phyloP scores from a whole-genome alignment of 2,113 vertebrate species.

The Echinops telfairi region DNA sequence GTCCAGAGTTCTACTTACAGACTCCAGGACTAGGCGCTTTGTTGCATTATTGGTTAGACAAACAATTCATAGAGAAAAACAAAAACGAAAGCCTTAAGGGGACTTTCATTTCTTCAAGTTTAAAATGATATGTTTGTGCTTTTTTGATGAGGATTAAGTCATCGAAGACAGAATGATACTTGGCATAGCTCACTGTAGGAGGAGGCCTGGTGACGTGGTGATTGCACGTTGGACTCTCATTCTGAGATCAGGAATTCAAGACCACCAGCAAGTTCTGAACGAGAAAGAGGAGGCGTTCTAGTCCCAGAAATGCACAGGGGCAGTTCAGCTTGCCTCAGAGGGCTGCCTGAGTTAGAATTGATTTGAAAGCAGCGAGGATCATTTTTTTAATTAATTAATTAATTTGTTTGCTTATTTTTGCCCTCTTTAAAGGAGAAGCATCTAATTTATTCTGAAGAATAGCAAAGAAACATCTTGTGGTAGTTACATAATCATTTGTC shows the following conservation, averaged over 20 bases:
- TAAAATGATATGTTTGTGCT: not conserved
- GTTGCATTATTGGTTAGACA: slow-evolving; percentile 12
- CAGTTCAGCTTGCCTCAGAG: too few species aligned
- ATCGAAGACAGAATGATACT: not conserved
- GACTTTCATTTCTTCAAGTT: slow-evolving; percentile 1
- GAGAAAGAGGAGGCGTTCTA: too few species aligned
- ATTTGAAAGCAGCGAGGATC: too few species aligned
- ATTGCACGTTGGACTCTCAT: too few species aligned
- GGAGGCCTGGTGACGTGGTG: too few species aligned
- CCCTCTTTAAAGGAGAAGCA: not conserved
- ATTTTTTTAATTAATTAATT: too few species aligned
- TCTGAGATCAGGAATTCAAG: too few species aligned
- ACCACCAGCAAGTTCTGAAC: too few species aligned
- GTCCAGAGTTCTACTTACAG: not conserved
- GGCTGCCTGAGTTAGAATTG: too few species aligned
- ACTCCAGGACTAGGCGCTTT: slow-evolving; percentile 26
- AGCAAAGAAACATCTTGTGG: not conserved
- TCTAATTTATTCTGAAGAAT: not conserved
- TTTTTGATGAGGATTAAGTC: not conserved
- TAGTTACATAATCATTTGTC: too few species aligned
- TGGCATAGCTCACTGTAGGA: not conserved
- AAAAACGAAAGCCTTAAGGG: not conserved
- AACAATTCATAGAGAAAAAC: slow-evolving; percentile 13
- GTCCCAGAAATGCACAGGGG: too few species aligned
- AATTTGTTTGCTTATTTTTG: too few species aligned